These are phyloP conservation scores for Fulmarus glacialis DNA, from an alignment of 2,113 vertebrate species.

Conservation along the genomic window DNA sequence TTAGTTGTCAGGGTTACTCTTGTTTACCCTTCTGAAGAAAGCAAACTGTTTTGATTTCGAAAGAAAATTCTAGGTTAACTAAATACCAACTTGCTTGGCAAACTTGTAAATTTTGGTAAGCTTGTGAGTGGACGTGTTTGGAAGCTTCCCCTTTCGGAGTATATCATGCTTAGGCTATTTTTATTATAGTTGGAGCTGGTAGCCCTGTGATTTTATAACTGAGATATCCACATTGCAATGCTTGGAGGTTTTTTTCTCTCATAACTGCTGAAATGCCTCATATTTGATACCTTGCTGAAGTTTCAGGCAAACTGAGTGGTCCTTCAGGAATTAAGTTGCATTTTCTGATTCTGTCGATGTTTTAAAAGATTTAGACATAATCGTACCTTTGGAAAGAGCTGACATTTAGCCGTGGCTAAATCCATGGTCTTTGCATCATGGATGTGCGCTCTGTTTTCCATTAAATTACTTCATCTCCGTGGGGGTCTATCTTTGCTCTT, in stretches of 20 bases:
- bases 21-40: background rate
- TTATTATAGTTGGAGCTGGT: background rate
- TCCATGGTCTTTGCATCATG: background rate
- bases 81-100: background rate
- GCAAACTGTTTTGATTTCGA: background rate
- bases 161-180: background rate
- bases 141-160: background rate
- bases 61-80: background rate
- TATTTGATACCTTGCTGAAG: background rate
- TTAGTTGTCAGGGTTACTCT: background rate
- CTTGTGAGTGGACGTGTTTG: background rate
- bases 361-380: background rate
- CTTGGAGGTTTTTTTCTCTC: background rate
- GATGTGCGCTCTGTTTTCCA: background rate
- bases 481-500: background rate
- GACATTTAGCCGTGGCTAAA: background rate
- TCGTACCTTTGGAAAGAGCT: background rate
- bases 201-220: background rate
- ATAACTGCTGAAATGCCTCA: background rate
- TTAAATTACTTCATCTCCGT: background rate
- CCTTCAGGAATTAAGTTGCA: background rate
- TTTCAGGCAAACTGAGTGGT: background rate
- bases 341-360: background rate
- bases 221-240: background rate
- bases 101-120: background rate